phyloP scores from a whole-genome alignment of 2,113 vertebrate genomes.

The Nothoprocta perdicaria region DNA sequence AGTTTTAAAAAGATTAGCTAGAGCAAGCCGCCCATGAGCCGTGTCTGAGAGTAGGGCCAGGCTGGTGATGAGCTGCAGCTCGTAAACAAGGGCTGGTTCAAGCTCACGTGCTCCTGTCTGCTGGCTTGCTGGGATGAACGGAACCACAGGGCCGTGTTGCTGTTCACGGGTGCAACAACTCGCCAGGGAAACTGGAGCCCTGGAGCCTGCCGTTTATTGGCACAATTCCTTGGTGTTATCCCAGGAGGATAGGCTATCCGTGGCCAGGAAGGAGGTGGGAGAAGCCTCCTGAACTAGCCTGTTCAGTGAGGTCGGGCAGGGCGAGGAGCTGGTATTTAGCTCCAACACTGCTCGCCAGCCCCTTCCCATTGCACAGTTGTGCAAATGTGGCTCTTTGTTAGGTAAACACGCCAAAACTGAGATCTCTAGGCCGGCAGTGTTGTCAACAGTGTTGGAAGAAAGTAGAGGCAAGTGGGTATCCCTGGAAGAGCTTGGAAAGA shows the following conservation, averaged over 20 bases:
- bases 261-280: not conserved
- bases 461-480: not conserved
- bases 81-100: not conserved
- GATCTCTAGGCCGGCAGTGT: not conserved
- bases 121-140: not conserved
- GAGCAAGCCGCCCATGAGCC: not conserved
- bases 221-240: not conserved
- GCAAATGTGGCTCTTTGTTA: not conserved
- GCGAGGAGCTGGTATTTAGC: not conserved
- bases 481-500: not conserved
- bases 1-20: not conserved
- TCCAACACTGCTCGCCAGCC: accelerated
- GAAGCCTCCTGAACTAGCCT: not conserved
- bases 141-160: too few species aligned
- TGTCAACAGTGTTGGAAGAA: not conserved
- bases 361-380: not conserved
- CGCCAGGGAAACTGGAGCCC: not conserved
- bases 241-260: not conserved
- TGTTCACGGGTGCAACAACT: not conserved
- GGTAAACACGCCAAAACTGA: not conserved
- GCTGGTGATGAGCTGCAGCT: not conserved
- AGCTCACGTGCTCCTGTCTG: too few species aligned
- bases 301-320: not conserved
- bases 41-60: too few species aligned
- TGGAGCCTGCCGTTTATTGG: not conserved